Conservation (phyloP, 2,888 invertebrate species). For the Candidula unifasciata region DNA sequence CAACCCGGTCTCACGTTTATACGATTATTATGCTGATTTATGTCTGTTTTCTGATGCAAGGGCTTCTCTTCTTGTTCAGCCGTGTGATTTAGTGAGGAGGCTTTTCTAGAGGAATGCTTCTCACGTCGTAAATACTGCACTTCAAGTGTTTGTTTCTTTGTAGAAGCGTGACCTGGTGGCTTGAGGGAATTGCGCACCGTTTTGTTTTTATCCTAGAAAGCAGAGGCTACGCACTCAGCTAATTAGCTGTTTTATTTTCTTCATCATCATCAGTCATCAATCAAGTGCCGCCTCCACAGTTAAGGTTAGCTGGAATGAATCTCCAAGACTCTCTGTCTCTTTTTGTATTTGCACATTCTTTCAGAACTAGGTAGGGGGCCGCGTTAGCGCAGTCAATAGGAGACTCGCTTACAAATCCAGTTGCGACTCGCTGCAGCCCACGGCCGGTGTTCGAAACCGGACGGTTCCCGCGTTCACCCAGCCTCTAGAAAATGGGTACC, state of each 20-base stretch:
- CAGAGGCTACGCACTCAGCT: background rate
- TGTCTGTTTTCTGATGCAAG: background rate
- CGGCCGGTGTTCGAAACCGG: too few species aligned
- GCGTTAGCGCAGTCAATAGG: too few species aligned
- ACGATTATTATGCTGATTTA: slow-evolving; percentile 23
- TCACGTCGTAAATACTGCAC: background rate
- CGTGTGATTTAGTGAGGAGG: background rate
- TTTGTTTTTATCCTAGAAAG: background rate
- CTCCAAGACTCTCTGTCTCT: too few species aligned
- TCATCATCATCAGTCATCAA: too few species aligned
- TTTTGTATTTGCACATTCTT: too few species aligned
- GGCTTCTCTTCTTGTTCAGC: background rate
- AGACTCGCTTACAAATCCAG: too few species aligned
- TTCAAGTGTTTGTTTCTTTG: background rate
- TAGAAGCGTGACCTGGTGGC: background rate
- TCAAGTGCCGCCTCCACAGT: too few species aligned
- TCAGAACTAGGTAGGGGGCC: too few species aligned
- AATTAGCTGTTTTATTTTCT: background rate
- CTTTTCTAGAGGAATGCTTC: background rate
- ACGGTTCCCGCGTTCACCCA: too few species aligned
- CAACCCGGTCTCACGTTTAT: slow-evolving; percentile 13
- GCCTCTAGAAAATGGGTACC: too few species aligned
- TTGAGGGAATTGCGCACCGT: background rate
- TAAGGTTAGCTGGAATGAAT: too few species aligned
- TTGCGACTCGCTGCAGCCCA: too few species aligned